These are phyloP conservation scores for Prionchulus punctatus DNA, from an alignment of 2,888 invertebrate genomes.

Conservation along the genomic window DNA sequence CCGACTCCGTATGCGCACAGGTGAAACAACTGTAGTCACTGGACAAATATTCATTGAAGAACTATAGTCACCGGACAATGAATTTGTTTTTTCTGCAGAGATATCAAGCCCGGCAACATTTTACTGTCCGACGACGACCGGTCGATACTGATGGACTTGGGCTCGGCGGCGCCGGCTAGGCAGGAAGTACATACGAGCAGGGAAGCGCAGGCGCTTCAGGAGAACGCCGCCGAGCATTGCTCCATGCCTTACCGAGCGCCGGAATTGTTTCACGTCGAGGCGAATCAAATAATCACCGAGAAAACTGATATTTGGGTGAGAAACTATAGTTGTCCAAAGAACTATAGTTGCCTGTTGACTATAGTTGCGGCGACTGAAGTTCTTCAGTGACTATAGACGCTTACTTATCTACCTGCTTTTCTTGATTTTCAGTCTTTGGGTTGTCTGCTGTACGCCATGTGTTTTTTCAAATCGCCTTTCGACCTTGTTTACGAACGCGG, in stretches of 20 bases:
- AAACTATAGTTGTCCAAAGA: too few relatives aligned
- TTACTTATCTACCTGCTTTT: too few relatives aligned
- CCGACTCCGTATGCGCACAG: slow-evolving; percentile 57
- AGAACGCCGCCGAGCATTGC: slow-evolving; percentile 63
- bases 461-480: slow-evolving; percentile 67
- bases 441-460: slow-evolving; percentile 65
- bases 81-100: slow-evolving; percentile 40
- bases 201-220: slow-evolving; percentile 45
- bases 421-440: slow-evolving; percentile 51
- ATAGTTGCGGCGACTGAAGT: too few relatives aligned
- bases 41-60: too few relatives aligned
- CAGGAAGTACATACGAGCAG: slow-evolving; percentile 32
- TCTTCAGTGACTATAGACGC: too few relatives aligned
- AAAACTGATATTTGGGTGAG: slow-evolving; percentile 76
- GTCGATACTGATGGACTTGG: slow-evolving; percentile 66
- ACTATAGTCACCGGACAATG: too few relatives aligned
- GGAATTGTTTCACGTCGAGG: slow-evolving; percentile 67
- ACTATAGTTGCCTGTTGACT: too few relatives aligned
- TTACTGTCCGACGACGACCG: slow-evolving; percentile 51
- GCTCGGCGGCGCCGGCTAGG: slow-evolving; percentile 39
- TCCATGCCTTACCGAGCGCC: slow-evolving; percentile 76
- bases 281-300: slow-evolving; percentile 60
- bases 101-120: slow-evolving; percentile 69
- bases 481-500: slow-evolving; percentile 66
- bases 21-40: too few relatives aligned